phyloP scores from a whole-genome alignment of 2,797 vertebrate genomes.

The Monodelphis domestica region DNA sequence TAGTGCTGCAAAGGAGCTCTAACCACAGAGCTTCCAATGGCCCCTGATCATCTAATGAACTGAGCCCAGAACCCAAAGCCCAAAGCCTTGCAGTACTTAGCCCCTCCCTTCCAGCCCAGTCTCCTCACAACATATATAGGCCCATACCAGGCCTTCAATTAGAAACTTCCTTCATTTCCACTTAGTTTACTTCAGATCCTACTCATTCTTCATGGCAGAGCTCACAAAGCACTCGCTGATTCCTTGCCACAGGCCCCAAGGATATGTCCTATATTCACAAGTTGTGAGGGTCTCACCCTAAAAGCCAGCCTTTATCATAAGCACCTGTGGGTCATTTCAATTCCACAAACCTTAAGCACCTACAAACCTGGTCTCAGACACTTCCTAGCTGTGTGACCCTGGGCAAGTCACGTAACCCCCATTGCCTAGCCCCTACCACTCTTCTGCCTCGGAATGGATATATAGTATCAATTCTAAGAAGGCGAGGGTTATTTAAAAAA shows the following conservation, averaged over 20 bases:
- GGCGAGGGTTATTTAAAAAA: no score
- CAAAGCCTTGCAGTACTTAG: neutral
- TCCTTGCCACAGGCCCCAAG: neutral
- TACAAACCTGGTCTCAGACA: no score
- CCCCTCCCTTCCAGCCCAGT: neutral
- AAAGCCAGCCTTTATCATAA: neutral
- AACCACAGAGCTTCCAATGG: neutral
- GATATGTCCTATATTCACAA: neutral
- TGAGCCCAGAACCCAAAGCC: neutral
- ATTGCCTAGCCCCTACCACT: no score
- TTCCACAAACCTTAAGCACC: neutral
- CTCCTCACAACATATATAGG: neutral
- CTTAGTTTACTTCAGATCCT: neutral
- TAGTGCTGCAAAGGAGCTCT: neutral
- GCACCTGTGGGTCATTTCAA: neutral
- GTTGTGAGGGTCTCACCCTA: neutral
- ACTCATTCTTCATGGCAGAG: neutral
- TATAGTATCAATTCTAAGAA: no score
- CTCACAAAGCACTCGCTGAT: neutral
- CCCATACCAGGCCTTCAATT: neutral
- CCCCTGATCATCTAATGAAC: neutral
- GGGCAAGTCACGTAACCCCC: no score
- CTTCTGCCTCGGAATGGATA: no score
- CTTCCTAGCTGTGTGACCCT: no score
- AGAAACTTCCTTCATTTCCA: neutral